phyloP scores from a whole-genome alignment of 35 echinoderm and acorn worm species.

The Lytechinus variegatus region DNA sequence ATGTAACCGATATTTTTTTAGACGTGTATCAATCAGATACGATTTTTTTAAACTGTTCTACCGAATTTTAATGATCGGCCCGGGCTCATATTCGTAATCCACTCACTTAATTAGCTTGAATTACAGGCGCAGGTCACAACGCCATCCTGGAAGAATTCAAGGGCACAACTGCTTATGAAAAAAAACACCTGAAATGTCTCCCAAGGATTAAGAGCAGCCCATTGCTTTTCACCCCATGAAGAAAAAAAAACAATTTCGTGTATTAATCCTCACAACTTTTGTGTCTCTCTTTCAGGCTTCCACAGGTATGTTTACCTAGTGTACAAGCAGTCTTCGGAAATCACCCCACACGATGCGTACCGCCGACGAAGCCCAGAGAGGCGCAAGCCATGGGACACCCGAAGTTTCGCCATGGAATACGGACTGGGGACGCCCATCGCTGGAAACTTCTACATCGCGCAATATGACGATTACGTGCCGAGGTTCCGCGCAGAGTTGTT shows the following conservation, averaged over 20 bases:
- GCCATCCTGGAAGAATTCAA: too few species aligned
- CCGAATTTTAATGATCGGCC: too few species aligned
- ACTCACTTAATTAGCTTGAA: too few species aligned
- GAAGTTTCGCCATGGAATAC: conserved; percentile 54
- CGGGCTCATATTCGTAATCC: too few species aligned
- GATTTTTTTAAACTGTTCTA: too few species aligned
- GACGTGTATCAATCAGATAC: too few species aligned
- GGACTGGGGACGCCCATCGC: conserved; percentile 49
- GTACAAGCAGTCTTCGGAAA: background rate
- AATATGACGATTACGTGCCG: conserved; percentile 55
- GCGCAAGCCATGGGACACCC: conserved; percentile 43
- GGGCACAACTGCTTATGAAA: too few species aligned
- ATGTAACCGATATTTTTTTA: too few species aligned
- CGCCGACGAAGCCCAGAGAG: conserved; percentile 33
- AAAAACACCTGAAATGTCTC: too few species aligned
- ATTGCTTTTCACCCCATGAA: too few species aligned
- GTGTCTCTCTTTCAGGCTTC: background rate
- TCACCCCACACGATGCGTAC: conserved; percentile 50
- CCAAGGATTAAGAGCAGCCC: too few species aligned
- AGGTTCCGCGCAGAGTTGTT: conserved; percentile 34
- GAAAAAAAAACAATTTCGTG: background rate
- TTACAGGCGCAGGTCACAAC: too few species aligned
- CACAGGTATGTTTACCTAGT: conserved; percentile 25
- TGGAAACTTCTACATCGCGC: conserved; percentile 57
- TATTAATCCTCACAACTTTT: background rate